phyloP scores from a whole-genome alignment of 2,797 vertebrate species.

The Leuciscus waleckii region DNA sequence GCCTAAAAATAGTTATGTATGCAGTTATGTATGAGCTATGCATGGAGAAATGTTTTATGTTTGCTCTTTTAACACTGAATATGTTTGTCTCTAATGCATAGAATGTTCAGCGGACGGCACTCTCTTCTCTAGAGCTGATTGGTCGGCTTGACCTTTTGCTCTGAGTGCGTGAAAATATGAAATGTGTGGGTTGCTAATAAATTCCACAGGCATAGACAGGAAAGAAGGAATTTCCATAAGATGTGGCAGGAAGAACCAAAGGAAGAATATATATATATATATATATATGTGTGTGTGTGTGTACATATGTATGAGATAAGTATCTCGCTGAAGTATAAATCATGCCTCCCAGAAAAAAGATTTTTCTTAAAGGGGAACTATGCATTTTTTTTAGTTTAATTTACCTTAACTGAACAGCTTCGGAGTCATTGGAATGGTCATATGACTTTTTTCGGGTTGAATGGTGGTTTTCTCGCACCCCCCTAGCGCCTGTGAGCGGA shows the following conservation, averaged over 20 bases:
- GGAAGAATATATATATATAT: not conserved
- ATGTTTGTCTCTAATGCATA: conserved; percentile 2
- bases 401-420: too few species aligned
- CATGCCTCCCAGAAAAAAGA: not conserved
- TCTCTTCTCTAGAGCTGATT: conserved; percentile 33
- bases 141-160: conserved; percentile 40
- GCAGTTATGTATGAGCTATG: too few species aligned
- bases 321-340: conserved; percentile 29
- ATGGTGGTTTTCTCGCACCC: too few species aligned
- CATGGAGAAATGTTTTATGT: not conserved
- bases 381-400: not conserved
- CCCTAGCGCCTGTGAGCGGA: too few species aligned
- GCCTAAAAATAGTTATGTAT: not conserved
- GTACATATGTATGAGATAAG: too few species aligned
- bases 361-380: too few species aligned
- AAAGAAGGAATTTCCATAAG: conserved; percentile 29
- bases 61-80: not conserved
- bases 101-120: not conserved
- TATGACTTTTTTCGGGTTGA: too few species aligned
- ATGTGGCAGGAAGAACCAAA: conserved; percentile 22
- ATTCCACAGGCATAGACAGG: conserved; percentile 44
- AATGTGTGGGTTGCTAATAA: conserved; percentile 18
- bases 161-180: conserved; percentile 5
- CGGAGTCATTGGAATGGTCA: too few species aligned
- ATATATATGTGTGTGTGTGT: too few species aligned